Percentiles rank a stretch among this genome's conserved stretches.
Conservation (phyloP, 1,140 invertebrate genomes). For the Drosophila triauraria region DNA sequence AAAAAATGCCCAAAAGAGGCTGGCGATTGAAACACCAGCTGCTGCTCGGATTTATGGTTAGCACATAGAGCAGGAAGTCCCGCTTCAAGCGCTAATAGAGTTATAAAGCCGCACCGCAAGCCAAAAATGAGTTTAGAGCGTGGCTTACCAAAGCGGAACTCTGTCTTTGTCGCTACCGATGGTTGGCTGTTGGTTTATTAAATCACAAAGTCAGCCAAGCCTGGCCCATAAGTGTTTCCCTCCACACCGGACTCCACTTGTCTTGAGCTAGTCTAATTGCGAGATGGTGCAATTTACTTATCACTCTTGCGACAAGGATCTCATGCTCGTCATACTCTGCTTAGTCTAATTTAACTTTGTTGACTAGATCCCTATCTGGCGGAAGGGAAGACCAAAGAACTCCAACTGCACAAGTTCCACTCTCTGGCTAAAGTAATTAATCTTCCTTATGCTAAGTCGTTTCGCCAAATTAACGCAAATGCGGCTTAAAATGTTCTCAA, state of each 20-base stretch:
- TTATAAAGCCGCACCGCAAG: constrained; percentile 26
- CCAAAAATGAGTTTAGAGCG: constrained; percentile 15
- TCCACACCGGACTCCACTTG: background rate
- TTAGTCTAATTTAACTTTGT: constrained; percentile 17
- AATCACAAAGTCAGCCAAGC: constrained; percentile 43
- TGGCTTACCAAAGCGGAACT: constrained; percentile 52
- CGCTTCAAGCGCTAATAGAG: constrained; percentile 34
- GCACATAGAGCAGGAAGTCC: constrained; percentile 46
- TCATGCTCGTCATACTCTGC: constrained; percentile 13
- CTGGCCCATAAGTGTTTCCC: constrained; percentile 9
- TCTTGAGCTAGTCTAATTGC: constrained; percentile 14
- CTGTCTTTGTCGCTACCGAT: constrained; percentile 1
- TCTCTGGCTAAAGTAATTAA: constrained; percentile 8
- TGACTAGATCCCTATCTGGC: constrained; percentile 6
- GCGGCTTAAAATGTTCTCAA: background rate
- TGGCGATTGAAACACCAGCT: constrained; percentile 20
- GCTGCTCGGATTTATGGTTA: constrained; percentile 10
- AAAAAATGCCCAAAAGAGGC: constrained; percentile 36
- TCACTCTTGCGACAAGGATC: constrained; percentile 9
- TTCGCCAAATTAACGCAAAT: background rate
- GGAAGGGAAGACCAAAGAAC: constrained; percentile 4
- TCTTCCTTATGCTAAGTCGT: background rate
- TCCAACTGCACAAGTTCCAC: background rate
- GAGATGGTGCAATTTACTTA: constrained; percentile 30
- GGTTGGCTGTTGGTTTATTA: constrained; percentile 8